Evolutionary conservation across 2,113 vertebrate genomes (phyloP).

Genomic region (Smithornis capensis): DNA sequence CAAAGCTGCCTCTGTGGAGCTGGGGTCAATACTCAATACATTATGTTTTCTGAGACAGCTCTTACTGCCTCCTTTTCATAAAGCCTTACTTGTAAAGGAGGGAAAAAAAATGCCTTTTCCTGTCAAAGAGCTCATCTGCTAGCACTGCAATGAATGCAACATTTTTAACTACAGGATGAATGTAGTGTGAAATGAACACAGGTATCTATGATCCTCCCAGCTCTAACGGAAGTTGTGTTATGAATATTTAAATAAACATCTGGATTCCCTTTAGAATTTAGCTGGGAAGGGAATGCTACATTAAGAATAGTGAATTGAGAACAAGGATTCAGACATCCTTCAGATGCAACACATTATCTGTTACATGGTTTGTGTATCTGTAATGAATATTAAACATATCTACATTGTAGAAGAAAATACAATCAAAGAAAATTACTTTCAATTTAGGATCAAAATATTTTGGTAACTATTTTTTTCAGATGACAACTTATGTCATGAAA

Average conservation of each 20-base stretch:
- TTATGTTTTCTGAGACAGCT: constrained; percentile 28
- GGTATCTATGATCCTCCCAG: constrained; percentile 48
- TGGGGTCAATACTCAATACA: constrained; percentile 51
- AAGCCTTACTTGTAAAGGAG: constrained; percentile 4
- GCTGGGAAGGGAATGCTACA: background rate
- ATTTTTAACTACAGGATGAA: constrained; percentile 40
- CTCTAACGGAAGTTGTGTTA: constrained; percentile 11
- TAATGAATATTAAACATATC: background rate
- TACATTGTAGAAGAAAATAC: background rate
- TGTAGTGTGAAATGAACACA: constrained; percentile 43
- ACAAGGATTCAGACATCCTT: background rate
- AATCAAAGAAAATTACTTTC: background rate
- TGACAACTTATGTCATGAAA: background rate
- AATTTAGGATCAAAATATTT: background rate
- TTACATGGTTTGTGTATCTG: background rate
- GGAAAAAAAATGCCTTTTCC: background rate
- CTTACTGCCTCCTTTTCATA: constrained; percentile 15
- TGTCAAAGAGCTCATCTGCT: constrained; percentile 58
- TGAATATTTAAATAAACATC: constrained; percentile 65
- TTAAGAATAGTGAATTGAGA: background rate
- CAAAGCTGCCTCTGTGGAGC: constrained; percentile 50
- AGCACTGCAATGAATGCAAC: constrained; percentile 25
- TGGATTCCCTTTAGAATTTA: constrained; percentile 55
- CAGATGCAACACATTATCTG: background rate
- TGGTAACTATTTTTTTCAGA: background rate